Percentiles rank a stretch among this genome's conserved stretches.
phyloP scores from a whole-genome alignment of 1,140 invertebrate genomes.

The Leptoteleia sp. region DNA sequence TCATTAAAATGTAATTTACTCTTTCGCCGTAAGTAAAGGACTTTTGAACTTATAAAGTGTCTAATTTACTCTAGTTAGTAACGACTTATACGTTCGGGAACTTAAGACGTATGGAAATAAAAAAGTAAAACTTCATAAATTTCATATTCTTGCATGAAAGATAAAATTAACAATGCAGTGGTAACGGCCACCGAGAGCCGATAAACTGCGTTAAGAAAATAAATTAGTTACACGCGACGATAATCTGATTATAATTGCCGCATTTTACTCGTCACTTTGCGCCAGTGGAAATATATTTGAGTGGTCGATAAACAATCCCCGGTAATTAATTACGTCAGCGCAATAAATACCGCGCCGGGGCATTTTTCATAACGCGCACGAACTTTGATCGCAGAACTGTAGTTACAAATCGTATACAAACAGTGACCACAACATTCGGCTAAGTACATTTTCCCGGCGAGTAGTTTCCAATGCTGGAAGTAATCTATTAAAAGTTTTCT shows the following conservation, averaged over 20 bases:
- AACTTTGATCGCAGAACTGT: slow-evolving; percentile 18
- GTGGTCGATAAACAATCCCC: not conserved
- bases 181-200: not conserved
- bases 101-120: slow-evolving; percentile 9
- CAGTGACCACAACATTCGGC: slow-evolving; percentile 38
- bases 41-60: slow-evolving; percentile 5
- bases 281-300: not conserved
- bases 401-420: slow-evolving; percentile 42
- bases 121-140: slow-evolving; percentile 19
- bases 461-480: slow-evolving; percentile 48
- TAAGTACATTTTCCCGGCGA: slow-evolving; percentile 52
- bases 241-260: slow-evolving; percentile 11
- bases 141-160: slow-evolving; percentile 5
- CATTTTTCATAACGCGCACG: slow-evolving; percentile 16
- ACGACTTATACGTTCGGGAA: not conserved
- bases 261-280: not conserved
- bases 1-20: slow-evolving; percentile 10
- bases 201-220: slow-evolving; percentile 20
- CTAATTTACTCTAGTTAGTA: slow-evolving; percentile 14
- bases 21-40: slow-evolving; percentile 8
- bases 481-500: slow-evolving; percentile 60
- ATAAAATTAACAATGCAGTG: slow-evolving; percentile 15
- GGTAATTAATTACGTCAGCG: slow-evolving; percentile 4
- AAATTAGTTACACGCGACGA: slow-evolving; percentile 14
- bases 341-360: not conserved